Evolutionary conservation across 2,888 invertebrate species (phyloP).

Genomic region (Watsonalla cultraria): DNA sequence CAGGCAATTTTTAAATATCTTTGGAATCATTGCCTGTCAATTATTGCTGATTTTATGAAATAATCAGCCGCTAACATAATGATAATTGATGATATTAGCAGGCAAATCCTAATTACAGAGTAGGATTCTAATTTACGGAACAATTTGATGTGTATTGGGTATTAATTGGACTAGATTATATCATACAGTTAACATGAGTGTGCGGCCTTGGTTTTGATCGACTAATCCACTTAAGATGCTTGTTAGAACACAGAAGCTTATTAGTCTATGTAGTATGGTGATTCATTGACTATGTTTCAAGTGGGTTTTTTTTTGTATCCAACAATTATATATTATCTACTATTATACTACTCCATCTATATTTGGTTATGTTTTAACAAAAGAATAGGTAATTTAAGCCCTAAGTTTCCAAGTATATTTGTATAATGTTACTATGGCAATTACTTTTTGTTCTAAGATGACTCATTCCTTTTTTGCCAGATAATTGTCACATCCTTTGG

Average conservation of each 20-base stretch:
- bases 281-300: background rate
- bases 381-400: background rate
- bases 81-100: too few species aligned
- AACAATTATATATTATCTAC: too few species aligned
- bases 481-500: constrained; percentile 33
- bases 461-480: constrained; percentile 25
- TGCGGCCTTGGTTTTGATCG: background rate
- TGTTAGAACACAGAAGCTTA: background rate
- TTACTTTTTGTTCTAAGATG: constrained; percentile 32
- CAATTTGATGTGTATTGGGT: background rate
- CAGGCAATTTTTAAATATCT: too few species aligned
- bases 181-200: background rate
- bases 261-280: background rate
- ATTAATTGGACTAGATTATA: background rate
- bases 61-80: background rate
- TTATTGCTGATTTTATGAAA: too few species aligned
- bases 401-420: background rate
- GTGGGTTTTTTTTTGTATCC: background rate
- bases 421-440: constrained; percentile 20
- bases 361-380: background rate
- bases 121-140: too few species aligned
- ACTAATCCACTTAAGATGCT: background rate
- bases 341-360: too few species aligned
- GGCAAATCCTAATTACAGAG: too few species aligned
- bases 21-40: too few species aligned